Evolutionary conservation across 2,113 vertebrate species (phyloP), one percentile per base, ranked within the genome.

Genomic region (Zeus faber): DNA sequence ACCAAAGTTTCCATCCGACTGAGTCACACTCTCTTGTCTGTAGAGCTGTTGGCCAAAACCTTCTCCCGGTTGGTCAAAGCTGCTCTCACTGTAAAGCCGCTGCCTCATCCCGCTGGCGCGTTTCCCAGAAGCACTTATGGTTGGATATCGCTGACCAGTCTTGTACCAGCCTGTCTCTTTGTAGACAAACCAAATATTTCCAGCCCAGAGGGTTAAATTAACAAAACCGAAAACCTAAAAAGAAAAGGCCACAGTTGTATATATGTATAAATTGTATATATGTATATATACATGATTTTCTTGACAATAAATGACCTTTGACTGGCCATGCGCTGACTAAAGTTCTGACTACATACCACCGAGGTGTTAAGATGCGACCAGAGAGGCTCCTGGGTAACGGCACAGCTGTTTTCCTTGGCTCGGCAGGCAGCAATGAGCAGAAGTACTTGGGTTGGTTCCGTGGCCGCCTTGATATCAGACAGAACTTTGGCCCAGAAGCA

Each of bases 131-230:
- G 79, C 73, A 13, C 89, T 84, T 67, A 95, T 93, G 0, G 88
- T 86, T 4, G 94, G 52, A 37, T 97, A 91, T 33, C 93, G 87
- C 74, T 94, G 93, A 62, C 91, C 88, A 0, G 93, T 93, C 74
- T 96, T 94, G 64, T 98, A 95, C 94, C 96, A 97, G 49, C 95
- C 93, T 0, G 96, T 99, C 87, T 99, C 97, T 85, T 98, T 98
- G 85, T 97, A 98, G 74, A 96, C 96, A 87, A 99, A 99, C 97
- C 97, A 99, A 79, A 99, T 98, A 77, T 99, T 98, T 74, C 97
- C 97, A 74, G 91, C 92, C 97, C 97, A 99, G 37, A 99, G 93
- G 76, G 94, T 79, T 67, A 96, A 93, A 69, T 98, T 99, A 68
- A 98, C 87, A 83, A 94, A 99, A 67, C 97, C 97, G 85, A 99